Percentiles rank a stretch among this genome's conserved stretches.
These are phyloP conservation scores for Trachelus troglodyta DNA, from an alignment of 2,888 invertebrate species.

Conservation along the genomic window DNA sequence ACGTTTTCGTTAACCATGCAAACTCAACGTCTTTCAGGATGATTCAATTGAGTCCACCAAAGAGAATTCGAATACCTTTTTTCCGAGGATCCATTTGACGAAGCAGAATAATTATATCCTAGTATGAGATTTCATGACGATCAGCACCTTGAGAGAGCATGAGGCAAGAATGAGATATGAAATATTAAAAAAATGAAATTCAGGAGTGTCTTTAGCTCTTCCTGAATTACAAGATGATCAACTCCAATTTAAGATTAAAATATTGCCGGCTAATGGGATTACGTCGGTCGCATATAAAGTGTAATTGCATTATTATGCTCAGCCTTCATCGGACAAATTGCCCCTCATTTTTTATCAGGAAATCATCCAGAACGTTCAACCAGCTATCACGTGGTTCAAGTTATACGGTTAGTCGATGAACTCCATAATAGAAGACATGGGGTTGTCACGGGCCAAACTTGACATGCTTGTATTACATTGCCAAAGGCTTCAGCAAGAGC, in stretches of 20 bases:
- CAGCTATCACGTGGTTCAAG: not conserved
- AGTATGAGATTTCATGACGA: not conserved
- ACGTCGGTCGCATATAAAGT: conserved; percentile 33
- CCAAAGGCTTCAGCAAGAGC: not conserved
- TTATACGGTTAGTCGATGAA: not conserved
- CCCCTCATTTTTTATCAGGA: conserved; percentile 22
- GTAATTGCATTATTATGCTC: conserved; percentile 61
- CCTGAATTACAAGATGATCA: conserved; percentile 50
- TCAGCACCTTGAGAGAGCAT: not conserved
- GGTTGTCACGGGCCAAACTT: not conserved
- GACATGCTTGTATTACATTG: not conserved
- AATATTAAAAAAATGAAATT: not conserved
- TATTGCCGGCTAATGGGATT: conserved; percentile 63
- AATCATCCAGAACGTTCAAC: not conserved
- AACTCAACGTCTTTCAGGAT: not conserved
- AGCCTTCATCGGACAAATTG: conserved; percentile 44
- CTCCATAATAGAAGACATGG: not conserved
- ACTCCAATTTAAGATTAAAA: conserved; percentile 60
- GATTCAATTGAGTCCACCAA: not conserved
- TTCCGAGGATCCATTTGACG: not conserved
- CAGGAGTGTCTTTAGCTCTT: not conserved
- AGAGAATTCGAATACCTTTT: not conserved
- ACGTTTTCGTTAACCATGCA: not conserved
- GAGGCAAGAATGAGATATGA: not conserved
- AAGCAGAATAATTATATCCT: not conserved